These are phyloP conservation scores for Amaurobius ferox DNA, from an alignment of 2,888 invertebrate species.

Conservation along the genomic window DNA sequence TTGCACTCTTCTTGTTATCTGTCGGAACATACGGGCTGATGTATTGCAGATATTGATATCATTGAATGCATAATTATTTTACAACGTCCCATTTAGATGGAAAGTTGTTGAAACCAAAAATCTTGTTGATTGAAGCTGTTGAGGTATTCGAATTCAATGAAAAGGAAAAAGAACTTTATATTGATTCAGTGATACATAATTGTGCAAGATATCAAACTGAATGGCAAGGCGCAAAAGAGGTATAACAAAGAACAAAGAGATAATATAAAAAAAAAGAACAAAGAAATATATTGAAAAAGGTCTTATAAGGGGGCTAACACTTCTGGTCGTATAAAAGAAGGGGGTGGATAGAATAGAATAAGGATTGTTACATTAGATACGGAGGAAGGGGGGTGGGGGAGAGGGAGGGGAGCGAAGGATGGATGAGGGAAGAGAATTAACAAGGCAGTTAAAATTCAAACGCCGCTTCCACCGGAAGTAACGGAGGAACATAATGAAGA, in stretches of 20 bases:
- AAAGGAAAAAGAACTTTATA: too few species aligned
- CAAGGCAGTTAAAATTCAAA: slow-evolving; percentile 72
- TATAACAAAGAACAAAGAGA: not conserved
- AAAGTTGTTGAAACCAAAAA: too few species aligned
- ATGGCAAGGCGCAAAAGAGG: too few species aligned
- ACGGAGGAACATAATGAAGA: slow-evolving; percentile 62
- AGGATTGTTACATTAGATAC: slow-evolving; percentile 14
- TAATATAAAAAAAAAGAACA: not conserved
- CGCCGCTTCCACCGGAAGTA: slow-evolving; percentile 64
- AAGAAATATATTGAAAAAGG: not conserved
- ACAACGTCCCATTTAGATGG: too few species aligned
- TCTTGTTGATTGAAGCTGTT: too few species aligned
- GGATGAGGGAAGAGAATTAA: slow-evolving; percentile 63
- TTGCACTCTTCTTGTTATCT: too few species aligned
- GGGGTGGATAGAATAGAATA: not conserved
- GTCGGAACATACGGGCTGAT: too few species aligned
- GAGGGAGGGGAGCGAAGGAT: slow-evolving; percentile 23
- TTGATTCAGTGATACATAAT: too few species aligned
- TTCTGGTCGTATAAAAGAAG: not conserved
- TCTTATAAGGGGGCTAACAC: not conserved
- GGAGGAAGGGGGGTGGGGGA: slow-evolving; percentile 12
- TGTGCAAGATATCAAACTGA: too few species aligned
- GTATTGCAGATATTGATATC: too few species aligned
- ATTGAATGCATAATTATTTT: too few species aligned
- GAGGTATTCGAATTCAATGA: too few species aligned